Percentiles rank a stretch among this genome's conserved stretches.
Evolutionary conservation across 1,140 invertebrate species (phyloP).

Genomic region (Nilaparvata lugens): DNA sequence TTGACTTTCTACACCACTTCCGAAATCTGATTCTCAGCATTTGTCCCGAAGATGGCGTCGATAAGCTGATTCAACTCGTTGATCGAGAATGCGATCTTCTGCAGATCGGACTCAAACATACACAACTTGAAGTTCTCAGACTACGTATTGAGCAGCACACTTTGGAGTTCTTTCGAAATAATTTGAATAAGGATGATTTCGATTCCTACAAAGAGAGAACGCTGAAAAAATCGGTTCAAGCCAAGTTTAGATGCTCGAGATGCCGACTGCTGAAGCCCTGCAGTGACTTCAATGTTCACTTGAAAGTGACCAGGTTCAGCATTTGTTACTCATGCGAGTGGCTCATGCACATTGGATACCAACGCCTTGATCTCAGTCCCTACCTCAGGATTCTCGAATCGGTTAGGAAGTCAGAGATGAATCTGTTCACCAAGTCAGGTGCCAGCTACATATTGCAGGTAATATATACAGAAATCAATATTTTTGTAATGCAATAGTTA

Average conservation of each 20-base stretch:
- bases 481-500: too few species aligned
- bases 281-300: slow-evolving; percentile 17
- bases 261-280: slow-evolving; percentile 18
- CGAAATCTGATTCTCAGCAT: slow-evolving; percentile 43
- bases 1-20: slow-evolving; percentile 46
- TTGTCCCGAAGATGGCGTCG: slow-evolving; percentile 37
- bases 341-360: slow-evolving; percentile 20
- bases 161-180: slow-evolving; percentile 19
- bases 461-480: neutral
- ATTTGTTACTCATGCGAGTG: slow-evolving; percentile 23
- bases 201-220: slow-evolving; percentile 11
- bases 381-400: slow-evolving; percentile 19
- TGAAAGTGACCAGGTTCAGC: slow-evolving; percentile 14
- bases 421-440: slow-evolving; percentile 14
- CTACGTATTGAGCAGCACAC: slow-evolving; percentile 38
- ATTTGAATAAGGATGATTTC: slow-evolving; percentile 19
- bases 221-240: slow-evolving; percentile 3
- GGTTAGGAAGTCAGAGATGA: slow-evolving; percentile 22
- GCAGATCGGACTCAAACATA: slow-evolving; percentile 38
- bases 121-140: slow-evolving; percentile 44
- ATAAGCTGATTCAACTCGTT: slow-evolving; percentile 45
- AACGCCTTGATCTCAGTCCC: slow-evolving; percentile 22
- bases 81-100: slow-evolving; percentile 50
- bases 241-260: slow-evolving; percentile 15
- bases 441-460: slow-evolving; percentile 20